Conservation (phyloP, 2,888 invertebrate species). For the Drosophila ezoana region DNA sequence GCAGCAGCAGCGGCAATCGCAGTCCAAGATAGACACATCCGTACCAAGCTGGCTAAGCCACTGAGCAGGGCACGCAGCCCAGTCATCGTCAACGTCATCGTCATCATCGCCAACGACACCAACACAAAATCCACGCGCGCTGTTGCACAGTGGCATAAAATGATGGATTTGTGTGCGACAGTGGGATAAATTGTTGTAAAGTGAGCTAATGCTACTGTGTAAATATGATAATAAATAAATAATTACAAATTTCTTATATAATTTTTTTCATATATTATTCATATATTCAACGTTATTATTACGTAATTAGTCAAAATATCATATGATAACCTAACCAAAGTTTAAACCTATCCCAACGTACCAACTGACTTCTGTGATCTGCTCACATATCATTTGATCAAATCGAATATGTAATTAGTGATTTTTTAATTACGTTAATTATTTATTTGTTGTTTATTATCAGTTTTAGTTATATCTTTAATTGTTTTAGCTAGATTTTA, state of each 20-base stretch:
- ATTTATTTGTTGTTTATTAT: not conserved
- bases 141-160: slow-evolving; percentile 40
- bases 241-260: too few relatives aligned
- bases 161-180: not conserved
- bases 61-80: slow-evolving; percentile 56
- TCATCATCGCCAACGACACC: slow-evolving; percentile 50
- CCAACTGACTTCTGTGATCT: too few relatives aligned
- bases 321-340: too few relatives aligned
- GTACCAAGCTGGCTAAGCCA: slow-evolving; percentile 47
- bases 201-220: not conserved
- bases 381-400: too few relatives aligned
- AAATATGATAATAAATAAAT: too few relatives aligned
- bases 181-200: not conserved
- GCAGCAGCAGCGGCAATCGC: slow-evolving; percentile 30
- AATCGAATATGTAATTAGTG: too few relatives aligned
- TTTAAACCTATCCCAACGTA: too few relatives aligned
- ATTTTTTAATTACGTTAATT: not conserved
- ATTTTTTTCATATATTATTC: too few relatives aligned
- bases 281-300: too few relatives aligned
- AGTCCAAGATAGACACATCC: slow-evolving; percentile 36
- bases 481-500: not conserved
- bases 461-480: not conserved
- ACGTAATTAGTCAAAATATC: too few relatives aligned
- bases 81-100: slow-evolving; percentile 60
- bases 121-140: slow-evolving; percentile 49